Percentiles rank a stretch among this genome's conserved stretches.
Evolutionary conservation across 2,113 vertebrate genomes (phyloP).

Genomic region (Nannospalax galili): DNA sequence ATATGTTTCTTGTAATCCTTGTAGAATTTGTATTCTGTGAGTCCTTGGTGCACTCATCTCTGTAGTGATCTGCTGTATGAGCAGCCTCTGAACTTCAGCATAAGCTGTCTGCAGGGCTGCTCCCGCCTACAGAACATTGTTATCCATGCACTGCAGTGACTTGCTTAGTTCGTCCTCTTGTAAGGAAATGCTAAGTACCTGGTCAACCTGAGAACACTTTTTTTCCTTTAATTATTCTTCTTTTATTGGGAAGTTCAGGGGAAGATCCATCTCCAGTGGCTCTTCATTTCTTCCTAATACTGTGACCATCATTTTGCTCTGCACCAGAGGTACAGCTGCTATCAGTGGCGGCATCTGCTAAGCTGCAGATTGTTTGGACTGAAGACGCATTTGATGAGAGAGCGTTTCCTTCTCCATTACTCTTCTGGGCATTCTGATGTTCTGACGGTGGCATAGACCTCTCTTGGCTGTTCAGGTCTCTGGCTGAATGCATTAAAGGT

Average conservation of each 20-base stretch:
- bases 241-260: constrained; percentile 93
- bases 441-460: constrained; percentile 74
- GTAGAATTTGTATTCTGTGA: constrained; percentile 94
- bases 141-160: constrained; percentile 92
- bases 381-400: constrained; percentile 69
- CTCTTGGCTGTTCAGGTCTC: constrained; percentile 76
- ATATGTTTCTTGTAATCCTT: constrained; percentile 92
- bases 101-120: constrained; percentile 93
- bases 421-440: constrained; percentile 78
- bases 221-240: constrained; percentile 95
- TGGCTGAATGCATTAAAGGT: constrained; percentile 55
- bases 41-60: constrained; percentile 96
- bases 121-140: constrained; percentile 91
- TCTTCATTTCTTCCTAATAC: constrained; percentile 93
- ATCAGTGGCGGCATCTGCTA: constrained; percentile 88
- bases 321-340: constrained; percentile 92
- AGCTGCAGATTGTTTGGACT: constrained; percentile 70
- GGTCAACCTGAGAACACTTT: constrained; percentile 95
- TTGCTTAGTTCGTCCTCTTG: constrained; percentile 94
- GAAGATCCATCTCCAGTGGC: constrained; percentile 91
- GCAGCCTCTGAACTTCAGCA: constrained; percentile 95
- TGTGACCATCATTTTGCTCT: constrained; percentile 91
- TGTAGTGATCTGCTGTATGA: constrained; percentile 93
- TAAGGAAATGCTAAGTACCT: constrained; percentile 94
- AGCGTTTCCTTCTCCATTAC: constrained; percentile 77